Evolutionary conservation across 2,888 invertebrate genomes (phyloP), one percentile per base, ranked within the genome.

Genomic region (Copidosoma aretas): DNA sequence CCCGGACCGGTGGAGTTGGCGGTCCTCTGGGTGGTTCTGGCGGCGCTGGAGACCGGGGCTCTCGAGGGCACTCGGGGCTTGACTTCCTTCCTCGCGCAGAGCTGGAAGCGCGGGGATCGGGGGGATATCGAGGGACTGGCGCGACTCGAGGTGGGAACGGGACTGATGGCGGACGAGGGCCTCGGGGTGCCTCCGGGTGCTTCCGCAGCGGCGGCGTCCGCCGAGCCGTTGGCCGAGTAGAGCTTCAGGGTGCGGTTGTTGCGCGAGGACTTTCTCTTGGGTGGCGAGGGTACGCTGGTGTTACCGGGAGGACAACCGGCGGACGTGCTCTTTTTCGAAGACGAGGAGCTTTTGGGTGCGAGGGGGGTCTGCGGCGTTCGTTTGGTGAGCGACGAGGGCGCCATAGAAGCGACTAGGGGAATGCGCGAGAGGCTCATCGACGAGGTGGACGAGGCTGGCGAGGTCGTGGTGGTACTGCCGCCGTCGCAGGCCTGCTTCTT

Each of bases 231-330:
- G 8, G 41, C n/a, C 0, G 90, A 88, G 54, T 91, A 88, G 58
- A 91, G 81, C 78, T 88, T 87, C 14, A 93, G 84, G 2, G 92
- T 91, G 67, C 88, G 88, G 77, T 89, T 93, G 75, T 90, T 89
- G 76, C 88, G 89, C 0, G 93, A 93, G 0, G 93, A 93, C 73
- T 89, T 88, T 75, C 94, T 88, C 80, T 89, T 87, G 0, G 94
- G 94, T 17, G 92, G 90, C 1, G 91, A 90, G 0, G 93, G 91
- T 19, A 91, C 71, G 46, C 58, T 67, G 0, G 51, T 17, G 53
- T 15, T 49, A 8, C 32, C 8, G 15, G 32, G 17, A 3, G 49
- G 24, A 43, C 4, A 49, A 53, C 52, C 60, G 2, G 43, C 17
- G 15, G 25, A 1, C 12, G 25, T 32, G 21, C 19, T 56, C 57